Percentiles rank a stretch among this genome's conserved stretches.
phyloP scores from a whole-genome alignment of 2,797 vertebrate species.

The Philypnodon macrostomus region DNA sequence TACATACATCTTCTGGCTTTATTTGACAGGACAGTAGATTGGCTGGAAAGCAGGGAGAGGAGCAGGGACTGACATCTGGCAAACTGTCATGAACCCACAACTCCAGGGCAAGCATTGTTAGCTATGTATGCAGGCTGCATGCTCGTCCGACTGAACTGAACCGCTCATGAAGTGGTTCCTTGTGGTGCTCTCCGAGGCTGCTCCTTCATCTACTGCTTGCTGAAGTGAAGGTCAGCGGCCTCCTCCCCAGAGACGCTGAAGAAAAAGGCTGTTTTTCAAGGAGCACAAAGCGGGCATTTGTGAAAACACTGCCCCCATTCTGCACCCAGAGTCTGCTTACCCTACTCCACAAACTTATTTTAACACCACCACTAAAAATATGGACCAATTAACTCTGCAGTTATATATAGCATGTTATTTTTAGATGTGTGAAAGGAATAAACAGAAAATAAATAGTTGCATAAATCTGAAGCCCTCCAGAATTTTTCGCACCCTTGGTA shows the following conservation, averaged over 20 bases:
- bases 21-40: too few relatives aligned
- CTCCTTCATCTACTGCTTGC: constrained; percentile 36
- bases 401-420: constrained; percentile 63
- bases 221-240: constrained; percentile 64
- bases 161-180: constrained; percentile 71
- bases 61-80: too few relatives aligned
- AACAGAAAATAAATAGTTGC: constrained; percentile 15
- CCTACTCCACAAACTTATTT: constrained; percentile 62
- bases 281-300: constrained; percentile 76
- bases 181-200: constrained; percentile 61
- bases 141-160: too few relatives aligned
- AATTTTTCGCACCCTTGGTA: background rate
- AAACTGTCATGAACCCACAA: too few relatives aligned
- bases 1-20: too few relatives aligned
- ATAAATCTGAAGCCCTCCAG: constrained; percentile 14
- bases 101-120: too few relatives aligned
- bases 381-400: constrained; percentile 55
- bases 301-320: constrained; percentile 77
- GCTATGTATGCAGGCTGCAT: too few relatives aligned
- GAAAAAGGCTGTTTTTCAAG: constrained; percentile 75
- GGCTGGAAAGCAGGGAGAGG: too few relatives aligned
- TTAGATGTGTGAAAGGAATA: constrained; percentile 50
- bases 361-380: constrained; percentile 70
- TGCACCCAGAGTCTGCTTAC: constrained; percentile 54
- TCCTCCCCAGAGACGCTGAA: constrained; percentile 63